Base-by-base conservation (phyloP, 1,140 invertebrate genomes). In the Pseudomyrmex gracilis region DNA sequence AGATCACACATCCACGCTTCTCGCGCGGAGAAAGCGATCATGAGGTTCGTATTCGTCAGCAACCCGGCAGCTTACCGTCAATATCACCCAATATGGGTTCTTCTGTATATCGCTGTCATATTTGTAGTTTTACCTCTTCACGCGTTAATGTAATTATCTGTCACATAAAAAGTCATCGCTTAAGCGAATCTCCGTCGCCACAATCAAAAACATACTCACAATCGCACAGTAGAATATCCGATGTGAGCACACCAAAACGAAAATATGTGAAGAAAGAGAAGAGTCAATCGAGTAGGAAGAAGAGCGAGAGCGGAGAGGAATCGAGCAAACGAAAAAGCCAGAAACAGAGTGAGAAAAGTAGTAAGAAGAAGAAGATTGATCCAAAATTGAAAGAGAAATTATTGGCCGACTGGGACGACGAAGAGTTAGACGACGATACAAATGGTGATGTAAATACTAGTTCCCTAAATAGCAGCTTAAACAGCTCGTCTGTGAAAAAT, bases 91-190 rank as follows among this genome's bases (percentile, higher is more conserved):
- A 84, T 86, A 83, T 82, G 22, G 51, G 91, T 83, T 87, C 93
- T 12, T 94, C 94, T 17, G 90, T 93, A 51, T 97, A 96, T 91
- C 95, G 95, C 7, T 97, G 97, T 92, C 94, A 95, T 78, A 88
- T 95, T 17, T 97, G 97, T 90, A 92, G 93, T 73, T 97, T 96
- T 88, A 95, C 94, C 49, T 95, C 96, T 24, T 95, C 95, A 10
- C 94, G 97, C 17, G 91, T 97, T 12, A 97, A 97, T 90, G 96
- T 96, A 47, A 95, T 97, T 83, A 95, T 97, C 73, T 94, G 95
- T 86, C 97, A 97, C 90, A 96, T 96, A 58, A 95, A 94, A 95
- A 96, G 95, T 94, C 96, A 94, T 94, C 96, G 88, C 94, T 92
- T 89, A 68, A 85, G 90, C 0, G 83, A 61, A 60, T 74, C 86